Percentiles rank a stretch among this genome's conserved stretches.
Conservation (phyloP, 2,113 vertebrate species). For the Podarcis cretensis region DNA sequence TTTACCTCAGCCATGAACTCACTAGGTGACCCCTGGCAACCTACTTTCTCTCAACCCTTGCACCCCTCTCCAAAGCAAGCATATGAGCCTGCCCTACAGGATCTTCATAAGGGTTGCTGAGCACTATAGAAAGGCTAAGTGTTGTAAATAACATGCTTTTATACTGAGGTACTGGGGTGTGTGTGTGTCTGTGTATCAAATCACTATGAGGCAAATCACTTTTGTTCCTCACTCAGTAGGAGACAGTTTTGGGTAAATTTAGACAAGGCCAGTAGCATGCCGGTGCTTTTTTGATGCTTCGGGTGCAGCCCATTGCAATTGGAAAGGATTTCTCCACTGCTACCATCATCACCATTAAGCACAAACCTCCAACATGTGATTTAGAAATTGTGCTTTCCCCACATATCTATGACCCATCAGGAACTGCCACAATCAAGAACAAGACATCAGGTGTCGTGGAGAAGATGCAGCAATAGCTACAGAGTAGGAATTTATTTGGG, state of each 20-base stretch:
- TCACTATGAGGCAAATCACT: background rate
- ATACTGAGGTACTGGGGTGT: too few relatives aligned
- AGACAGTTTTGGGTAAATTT: background rate
- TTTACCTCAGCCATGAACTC: background rate
- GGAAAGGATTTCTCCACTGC: background rate
- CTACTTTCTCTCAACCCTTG: background rate
- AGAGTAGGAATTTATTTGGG: background rate
- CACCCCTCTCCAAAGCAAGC: too few relatives aligned
- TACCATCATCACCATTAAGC: too few relatives aligned
- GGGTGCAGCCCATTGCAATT: background rate
- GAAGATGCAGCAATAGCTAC: background rate
- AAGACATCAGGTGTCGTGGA: too few relatives aligned
- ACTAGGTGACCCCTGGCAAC: background rate
- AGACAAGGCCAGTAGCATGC: too few relatives aligned
- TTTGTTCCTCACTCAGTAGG: background rate
- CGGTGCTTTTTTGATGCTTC: background rate
- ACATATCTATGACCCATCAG: background rate
- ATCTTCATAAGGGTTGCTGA: too few relatives aligned
- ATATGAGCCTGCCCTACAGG: too few relatives aligned
- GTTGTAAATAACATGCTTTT: too few relatives aligned
- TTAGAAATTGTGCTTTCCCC: background rate
- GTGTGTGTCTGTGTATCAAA: too few relatives aligned
- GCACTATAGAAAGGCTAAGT: too few relatives aligned
- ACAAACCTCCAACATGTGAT: background rate
- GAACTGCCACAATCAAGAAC: too few relatives aligned